Evolutionary conservation across 2,888 invertebrate genomes (phyloP).

Genomic region (Stramonita haemastoma): DNA sequence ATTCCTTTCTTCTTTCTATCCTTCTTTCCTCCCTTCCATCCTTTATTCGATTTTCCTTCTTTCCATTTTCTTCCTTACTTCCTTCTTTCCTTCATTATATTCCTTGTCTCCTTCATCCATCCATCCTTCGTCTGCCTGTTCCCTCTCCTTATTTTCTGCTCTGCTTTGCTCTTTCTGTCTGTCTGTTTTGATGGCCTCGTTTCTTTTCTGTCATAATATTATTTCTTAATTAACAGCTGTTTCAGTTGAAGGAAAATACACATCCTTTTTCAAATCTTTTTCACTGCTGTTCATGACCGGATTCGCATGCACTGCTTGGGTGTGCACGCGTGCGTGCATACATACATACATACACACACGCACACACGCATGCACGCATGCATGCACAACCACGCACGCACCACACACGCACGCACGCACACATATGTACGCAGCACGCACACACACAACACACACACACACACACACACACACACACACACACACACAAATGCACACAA

Average conservation of each 20-base stretch:
- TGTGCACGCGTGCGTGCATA: no score
- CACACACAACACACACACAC: slow-evolving; percentile 33
- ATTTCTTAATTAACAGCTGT: no score
- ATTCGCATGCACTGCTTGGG: no score
- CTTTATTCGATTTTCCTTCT: no score
- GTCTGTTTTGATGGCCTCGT: neutral
- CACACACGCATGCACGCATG: neutral
- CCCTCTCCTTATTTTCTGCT: slow-evolving; percentile 1
- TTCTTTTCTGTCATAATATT: neutral
- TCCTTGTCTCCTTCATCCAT: neutral
- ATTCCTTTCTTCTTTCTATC: no score
- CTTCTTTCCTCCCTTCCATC: no score
- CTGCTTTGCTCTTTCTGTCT: slow-evolving; percentile 1
- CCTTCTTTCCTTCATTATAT: rapidly evolving
- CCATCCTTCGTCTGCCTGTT: neutral
- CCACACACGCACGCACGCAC: slow-evolving; percentile 18
- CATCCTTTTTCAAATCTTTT: neutral
- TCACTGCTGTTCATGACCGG: no score
- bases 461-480: neutral
- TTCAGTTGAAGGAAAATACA: no score
- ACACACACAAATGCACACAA: slow-evolving; percentile 1
- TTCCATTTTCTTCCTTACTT: no score
- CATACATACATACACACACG: neutral
- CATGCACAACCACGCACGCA: neutral
- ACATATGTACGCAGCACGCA: neutral